Evolutionary conservation across 2,113 vertebrate genomes (phyloP).

Genomic region (Bucco capensis): DNA sequence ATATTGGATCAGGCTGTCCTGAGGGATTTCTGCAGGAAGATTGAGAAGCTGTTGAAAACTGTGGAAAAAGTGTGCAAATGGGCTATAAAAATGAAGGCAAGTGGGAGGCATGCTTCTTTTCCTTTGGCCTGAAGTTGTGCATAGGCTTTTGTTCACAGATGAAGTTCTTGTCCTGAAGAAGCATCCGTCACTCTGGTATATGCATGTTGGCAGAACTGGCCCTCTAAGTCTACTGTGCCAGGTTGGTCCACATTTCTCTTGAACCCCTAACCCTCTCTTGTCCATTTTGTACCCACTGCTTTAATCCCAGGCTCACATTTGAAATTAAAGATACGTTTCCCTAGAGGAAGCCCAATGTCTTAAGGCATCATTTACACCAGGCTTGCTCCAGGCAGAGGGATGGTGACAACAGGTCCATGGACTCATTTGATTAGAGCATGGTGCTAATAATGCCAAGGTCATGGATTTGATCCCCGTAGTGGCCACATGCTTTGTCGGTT

Average conservation of each 20-base stretch:
- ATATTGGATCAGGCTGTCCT: slow-evolving; percentile 22
- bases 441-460: no score
- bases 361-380: neutral
- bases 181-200: neutral
- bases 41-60: slow-evolving; percentile 52
- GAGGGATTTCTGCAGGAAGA: slow-evolving; percentile 32
- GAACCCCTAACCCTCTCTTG: neutral
- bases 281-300: neutral
- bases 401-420: neutral
- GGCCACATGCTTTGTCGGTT: no score
- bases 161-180: slow-evolving; percentile 4
- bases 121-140: neutral
- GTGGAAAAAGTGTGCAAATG: slow-evolving; percentile 35
- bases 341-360: neutral
- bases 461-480: no score
- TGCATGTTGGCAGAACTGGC: neutral
- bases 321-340: neutral
- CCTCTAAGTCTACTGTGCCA: neutral
- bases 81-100: slow-evolving; percentile 45
- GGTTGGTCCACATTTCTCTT: neutral
- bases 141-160: neutral
- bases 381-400: neutral
- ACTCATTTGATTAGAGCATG: no score
- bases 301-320: neutral
- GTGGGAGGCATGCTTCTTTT: neutral